Base-by-base conservation (phyloP, 1,140 invertebrate species). In the Drosophila orena region DNA sequence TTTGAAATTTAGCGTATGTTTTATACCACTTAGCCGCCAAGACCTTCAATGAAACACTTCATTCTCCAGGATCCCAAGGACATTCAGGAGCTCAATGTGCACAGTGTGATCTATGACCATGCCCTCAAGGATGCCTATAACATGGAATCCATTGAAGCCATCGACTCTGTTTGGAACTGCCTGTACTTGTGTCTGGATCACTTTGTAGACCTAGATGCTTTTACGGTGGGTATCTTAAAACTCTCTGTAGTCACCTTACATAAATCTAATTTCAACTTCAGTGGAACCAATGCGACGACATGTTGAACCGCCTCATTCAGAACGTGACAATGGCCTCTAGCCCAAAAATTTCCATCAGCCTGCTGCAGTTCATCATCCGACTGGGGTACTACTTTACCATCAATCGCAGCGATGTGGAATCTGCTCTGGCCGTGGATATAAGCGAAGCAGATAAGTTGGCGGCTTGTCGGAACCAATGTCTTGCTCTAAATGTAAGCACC, bases 241-340 rank as follows among this genome's bases (percentile, higher is more conserved):
- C 11, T 8, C 20, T 1, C 10, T 38, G 2, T 14, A 34, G 2
- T 34, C 7, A 8, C 15, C 1, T 0, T 46, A 17, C 2, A 15
- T 20, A 20, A 20, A 6, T 15, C 2, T 3, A 1, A n/a, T 30
- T 12, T 2, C 2, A 27, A 4, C 17, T 8, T 10, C 30, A 89
- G 84, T 89, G 84, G 84, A 89, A 80, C 57, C 72, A 90, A 34
- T 85, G 85, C 11, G 84, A 89, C 20, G 84, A 89, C 40, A 80
- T 89, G 84, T 44, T 89, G 3, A 77, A 89, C 0, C 73, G 85
- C 0, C 80, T 89, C 14, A 59, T 85, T 7, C 61, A 69, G 11
- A 90, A 90, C 58, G 77, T 90, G 0, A 60, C 60, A 2, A 52
- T 89, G 42, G n/a, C 69, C 0, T 69, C 85, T 2, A 70, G 52